Evolutionary conservation across 1,140 invertebrate genomes (phyloP).

Genomic region (Sitobion miscanthi): DNA sequence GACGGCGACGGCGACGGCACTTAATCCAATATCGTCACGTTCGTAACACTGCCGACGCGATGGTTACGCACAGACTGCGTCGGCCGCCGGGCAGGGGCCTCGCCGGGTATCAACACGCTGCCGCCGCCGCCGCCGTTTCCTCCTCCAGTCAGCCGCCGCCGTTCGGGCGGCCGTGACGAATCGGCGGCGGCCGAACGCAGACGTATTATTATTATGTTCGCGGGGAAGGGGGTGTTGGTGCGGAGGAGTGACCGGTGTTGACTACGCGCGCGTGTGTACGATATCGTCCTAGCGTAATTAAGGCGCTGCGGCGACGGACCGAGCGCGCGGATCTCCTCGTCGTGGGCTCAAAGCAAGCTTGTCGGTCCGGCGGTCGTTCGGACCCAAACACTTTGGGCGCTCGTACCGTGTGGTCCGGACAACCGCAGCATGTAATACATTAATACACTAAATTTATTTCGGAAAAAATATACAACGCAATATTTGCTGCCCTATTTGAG

Average conservation of each 20-base stretch:
- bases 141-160: neutral
- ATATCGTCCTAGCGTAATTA: neutral
- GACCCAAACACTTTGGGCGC: too few relatives aligned
- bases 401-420: neutral
- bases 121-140: neutral
- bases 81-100: neutral
- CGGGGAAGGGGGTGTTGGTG: neutral
- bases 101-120: conserved; percentile 28
- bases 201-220: neutral
- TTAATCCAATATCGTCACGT: neutral
- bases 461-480: too few relatives aligned
- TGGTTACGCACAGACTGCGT: conserved; percentile 36
- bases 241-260: neutral
- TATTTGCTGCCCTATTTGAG: too few relatives aligned
- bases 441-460: too few relatives aligned
- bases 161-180: neutral
- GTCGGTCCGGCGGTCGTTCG: too few relatives aligned
- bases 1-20: neutral
- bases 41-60: neutral
- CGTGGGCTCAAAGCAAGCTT: neutral
- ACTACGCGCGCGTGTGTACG: neutral
- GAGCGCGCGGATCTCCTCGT: neutral
- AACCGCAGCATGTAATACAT: too few relatives aligned
- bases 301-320: too few relatives aligned
- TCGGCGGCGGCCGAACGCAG: neutral